phyloP scores from a whole-genome alignment of 92 coral and sea anemone species.

The Actinernus sp. region DNA sequence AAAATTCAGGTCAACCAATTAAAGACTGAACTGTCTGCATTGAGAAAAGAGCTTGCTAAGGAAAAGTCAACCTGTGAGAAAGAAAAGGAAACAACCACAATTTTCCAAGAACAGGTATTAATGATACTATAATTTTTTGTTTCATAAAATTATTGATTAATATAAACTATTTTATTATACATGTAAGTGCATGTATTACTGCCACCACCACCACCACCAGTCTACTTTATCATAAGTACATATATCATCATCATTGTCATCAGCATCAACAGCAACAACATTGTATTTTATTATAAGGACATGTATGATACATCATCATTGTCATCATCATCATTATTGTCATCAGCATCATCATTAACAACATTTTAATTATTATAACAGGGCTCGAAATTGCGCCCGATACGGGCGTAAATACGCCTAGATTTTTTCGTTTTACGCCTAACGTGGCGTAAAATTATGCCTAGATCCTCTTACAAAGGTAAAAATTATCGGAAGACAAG shows the following conservation, averaged over 20 bases:
- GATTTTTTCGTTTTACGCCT: too few relatives aligned
- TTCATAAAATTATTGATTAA: background rate
- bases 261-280: background rate
- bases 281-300: too few relatives aligned
- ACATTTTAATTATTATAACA: too few relatives aligned
- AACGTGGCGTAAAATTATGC: too few relatives aligned
- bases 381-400: too few relatives aligned
- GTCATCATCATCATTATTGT: too few relatives aligned
- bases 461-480: too few relatives aligned
- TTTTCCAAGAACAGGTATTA: slow-evolving; percentile 53
- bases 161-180: too few relatives aligned
- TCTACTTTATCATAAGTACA: background rate
- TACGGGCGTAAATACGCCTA: too few relatives aligned
- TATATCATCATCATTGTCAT: background rate
- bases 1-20: slow-evolving; percentile 30
- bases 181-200: background rate
- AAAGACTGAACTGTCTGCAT: slow-evolving; percentile 29
- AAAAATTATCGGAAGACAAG: too few relatives aligned
- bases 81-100: slow-evolving; percentile 37
- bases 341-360: too few relatives aligned
- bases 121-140: background rate
- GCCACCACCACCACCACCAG: background rate
- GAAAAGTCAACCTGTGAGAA: slow-evolving; percentile 18
- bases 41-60: slow-evolving; percentile 28
- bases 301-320: too few relatives aligned